Evolutionary conservation across 2,888 invertebrate species (phyloP).

Genomic region (Drosophila aldrichi): DNA sequence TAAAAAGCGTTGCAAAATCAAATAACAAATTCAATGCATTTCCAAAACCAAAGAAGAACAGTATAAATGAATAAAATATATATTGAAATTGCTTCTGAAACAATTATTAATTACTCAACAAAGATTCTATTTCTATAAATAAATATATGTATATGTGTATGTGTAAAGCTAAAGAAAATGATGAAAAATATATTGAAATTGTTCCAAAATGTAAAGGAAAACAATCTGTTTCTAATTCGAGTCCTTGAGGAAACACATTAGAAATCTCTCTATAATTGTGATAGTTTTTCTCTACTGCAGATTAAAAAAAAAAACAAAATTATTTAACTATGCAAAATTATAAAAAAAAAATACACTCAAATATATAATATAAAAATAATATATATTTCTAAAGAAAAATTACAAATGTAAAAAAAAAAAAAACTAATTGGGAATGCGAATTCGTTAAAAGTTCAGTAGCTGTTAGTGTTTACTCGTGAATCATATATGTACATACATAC

Average conservation of each 20-base stretch:
- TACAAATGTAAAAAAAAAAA: slow-evolving; percentile 8
- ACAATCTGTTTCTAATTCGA: slow-evolving; percentile 48
- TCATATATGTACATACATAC: not conserved
- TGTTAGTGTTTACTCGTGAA: slow-evolving; percentile 20
- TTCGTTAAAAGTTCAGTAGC: slow-evolving; percentile 31
- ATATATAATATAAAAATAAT: not conserved
- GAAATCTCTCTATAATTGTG: slow-evolving; percentile 73
- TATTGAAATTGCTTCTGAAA: slow-evolving; percentile 5
- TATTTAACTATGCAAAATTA: slow-evolving; percentile 19
- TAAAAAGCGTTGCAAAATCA: slow-evolving; percentile 72
- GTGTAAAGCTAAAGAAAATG: slow-evolving; percentile 14
- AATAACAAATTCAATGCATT: slow-evolving; percentile 72
- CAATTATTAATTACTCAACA: slow-evolving; percentile 1
- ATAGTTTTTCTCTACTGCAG: slow-evolving; percentile 65
- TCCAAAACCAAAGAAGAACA: slow-evolving; percentile 42
- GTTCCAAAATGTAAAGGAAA: slow-evolving; percentile 35
- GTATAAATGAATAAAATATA: not conserved
- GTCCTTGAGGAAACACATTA: slow-evolving; percentile 36
- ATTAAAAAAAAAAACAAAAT: slow-evolving; percentile 1
- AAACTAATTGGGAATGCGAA: slow-evolving; percentile 26
- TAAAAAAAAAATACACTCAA: not conserved
- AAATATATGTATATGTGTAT: slow-evolving; percentile 35
- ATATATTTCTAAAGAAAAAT: slow-evolving; percentile 1
- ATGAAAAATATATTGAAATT: not conserved
- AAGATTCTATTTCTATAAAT: slow-evolving; percentile 17